Percentiles rank a stretch among this genome's conserved stretches.
Conservation (phyloP, 1,140 invertebrate genomes). For the Megathymus violae region DNA sequence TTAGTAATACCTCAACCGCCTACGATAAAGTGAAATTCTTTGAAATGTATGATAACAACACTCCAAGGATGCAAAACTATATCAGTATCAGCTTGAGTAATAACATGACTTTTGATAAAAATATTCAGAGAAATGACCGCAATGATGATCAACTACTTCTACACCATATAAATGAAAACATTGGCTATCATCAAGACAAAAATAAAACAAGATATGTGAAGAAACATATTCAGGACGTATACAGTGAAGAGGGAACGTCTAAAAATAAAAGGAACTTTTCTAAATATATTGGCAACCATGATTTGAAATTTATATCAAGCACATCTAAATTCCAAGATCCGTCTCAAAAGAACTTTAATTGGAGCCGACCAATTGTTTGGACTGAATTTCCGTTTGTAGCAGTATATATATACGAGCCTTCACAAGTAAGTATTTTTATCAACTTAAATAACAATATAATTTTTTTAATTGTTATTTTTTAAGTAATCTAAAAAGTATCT, state of each 20-base stretch:
- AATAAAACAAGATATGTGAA: conserved; percentile 49
- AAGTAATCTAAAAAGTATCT: too few relatives aligned
- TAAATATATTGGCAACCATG: neutral
- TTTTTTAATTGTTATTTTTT: too few relatives aligned
- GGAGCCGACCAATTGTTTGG: conserved; percentile 43
- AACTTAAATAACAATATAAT: neutral
- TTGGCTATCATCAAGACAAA: conserved; percentile 30
- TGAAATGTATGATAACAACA: conserved; percentile 69
- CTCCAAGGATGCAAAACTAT: conserved; percentile 17
- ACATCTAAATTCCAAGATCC: neutral
- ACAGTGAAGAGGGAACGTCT: conserved; percentile 6
- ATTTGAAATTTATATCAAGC: conserved; percentile 7
- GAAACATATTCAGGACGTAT: conserved; percentile 40
- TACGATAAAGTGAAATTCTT: conserved; percentile 73
- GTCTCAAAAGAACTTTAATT: conserved; percentile 13
- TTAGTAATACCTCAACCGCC: conserved; percentile 21
- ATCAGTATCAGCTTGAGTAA: conserved; percentile 5
- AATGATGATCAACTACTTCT: conserved; percentile 42
- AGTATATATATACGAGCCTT: conserved; percentile 67
- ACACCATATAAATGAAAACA: conserved; percentile 41
- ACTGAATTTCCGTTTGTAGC: conserved; percentile 63
- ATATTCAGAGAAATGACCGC: conserved; percentile 7
- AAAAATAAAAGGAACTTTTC: conserved; percentile 13
- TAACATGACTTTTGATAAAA: too few relatives aligned
- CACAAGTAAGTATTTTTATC: conserved; percentile 50